These are phyloP conservation scores for Benitochromis conjunctus DNA, from an alignment of 2,113 vertebrate species.

Conservation along the genomic window DNA sequence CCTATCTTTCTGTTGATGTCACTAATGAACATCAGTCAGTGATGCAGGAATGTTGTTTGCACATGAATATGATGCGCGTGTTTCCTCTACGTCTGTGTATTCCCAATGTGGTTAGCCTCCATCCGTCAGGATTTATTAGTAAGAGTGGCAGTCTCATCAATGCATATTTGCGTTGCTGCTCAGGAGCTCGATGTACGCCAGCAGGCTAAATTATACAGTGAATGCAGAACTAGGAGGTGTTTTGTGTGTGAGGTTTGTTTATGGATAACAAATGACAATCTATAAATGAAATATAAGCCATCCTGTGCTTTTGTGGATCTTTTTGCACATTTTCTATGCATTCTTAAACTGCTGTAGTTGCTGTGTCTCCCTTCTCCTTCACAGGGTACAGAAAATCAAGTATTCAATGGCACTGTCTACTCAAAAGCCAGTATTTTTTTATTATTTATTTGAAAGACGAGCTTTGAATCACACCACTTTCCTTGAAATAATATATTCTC, in stretches of 20 bases:
- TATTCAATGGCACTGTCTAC: background rate
- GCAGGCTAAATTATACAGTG: constrained; percentile 1
- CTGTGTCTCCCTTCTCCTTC: background rate
- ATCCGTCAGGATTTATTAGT: constrained; percentile 59
- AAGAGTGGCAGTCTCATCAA: constrained; percentile 64
- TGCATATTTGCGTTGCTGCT: constrained; percentile 48
- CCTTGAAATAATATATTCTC: background rate
- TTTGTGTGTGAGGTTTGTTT: background rate
- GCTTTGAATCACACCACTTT: background rate
- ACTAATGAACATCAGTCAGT: background rate
- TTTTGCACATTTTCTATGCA: background rate
- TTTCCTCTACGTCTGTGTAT: constrained; percentile 4
- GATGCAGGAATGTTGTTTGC: background rate
- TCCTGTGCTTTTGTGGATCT: background rate
- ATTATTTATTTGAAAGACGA: background rate
- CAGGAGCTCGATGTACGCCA: constrained; percentile 30
- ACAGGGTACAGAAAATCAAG: background rate
- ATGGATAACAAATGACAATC: background rate
- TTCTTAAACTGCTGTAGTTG: background rate
- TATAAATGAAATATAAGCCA: background rate
- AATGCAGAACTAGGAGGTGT: background rate
- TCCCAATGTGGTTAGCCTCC: constrained; percentile 18
- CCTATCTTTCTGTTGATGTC: background rate
- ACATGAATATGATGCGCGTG: background rate
- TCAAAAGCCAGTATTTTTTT: background rate